Base-by-base conservation (phyloP, 2,797 vertebrate species). In the Chanos chanos region DNA sequence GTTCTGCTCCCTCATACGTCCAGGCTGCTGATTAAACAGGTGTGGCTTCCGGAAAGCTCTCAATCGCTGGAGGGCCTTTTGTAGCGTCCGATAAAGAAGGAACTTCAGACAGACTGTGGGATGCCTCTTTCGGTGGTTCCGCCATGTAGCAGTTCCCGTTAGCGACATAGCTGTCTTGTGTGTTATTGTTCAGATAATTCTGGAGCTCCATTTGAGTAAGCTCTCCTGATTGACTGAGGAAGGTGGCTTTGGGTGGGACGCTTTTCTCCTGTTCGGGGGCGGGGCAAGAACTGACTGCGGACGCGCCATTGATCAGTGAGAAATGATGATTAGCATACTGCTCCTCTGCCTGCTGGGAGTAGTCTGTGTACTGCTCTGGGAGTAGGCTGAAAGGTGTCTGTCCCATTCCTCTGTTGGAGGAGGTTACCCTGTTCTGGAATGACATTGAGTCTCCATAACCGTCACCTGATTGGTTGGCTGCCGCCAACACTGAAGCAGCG, bases 141-240 rank as follows among this genome's bases (percentile, higher is more conserved):
- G 90, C 83, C 34, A 89, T 71, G 50, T 70, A 71, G 80, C 89
- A 80, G 12, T 88, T 85, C 13, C 86, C 86, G 50, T 89, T 92
- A 51, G 87, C 84, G 68, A 90, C 87, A 82, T 91, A 96, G 58
- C 89, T 88, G 69, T 91, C 89, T 78, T 87, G 89, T 47, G 83
- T 83, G 78, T 93, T 92, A 81, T 90, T 93, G 91, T 96, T 99
- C 84, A 97, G 89, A 86, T 92, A 96, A 34, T 94, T 93, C 62
- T 94, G 93, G 80, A 95, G 94, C 80, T 93, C 92, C 71, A 91
- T 86, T 80, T 89, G 92, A 6, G 86, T 82, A 77, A 86, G 88
- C 61, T 41, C 78, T 13, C 89, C 84, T 9, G 89, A 85, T 37
- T 90, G 92, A 69, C 94, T 91, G 1, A 73, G 56, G 41, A 93